Conservation (phyloP, 2,113 vertebrate genomes). For the Psophia crepitans region DNA sequence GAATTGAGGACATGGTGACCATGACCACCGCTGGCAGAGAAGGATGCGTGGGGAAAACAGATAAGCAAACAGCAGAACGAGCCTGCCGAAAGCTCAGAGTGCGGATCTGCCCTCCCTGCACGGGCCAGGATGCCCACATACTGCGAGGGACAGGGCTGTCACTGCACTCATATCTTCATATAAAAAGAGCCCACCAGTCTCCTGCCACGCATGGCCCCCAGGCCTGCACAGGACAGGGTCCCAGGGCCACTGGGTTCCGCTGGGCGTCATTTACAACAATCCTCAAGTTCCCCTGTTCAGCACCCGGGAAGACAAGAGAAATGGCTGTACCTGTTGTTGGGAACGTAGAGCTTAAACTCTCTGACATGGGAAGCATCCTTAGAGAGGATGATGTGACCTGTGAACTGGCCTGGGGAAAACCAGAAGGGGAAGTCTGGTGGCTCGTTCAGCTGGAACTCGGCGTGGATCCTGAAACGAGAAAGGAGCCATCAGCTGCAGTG, state of each 20-base stretch:
- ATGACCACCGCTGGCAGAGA: not conserved
- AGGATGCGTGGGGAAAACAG: not conserved
- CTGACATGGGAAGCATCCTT: slow-evolving; percentile 90
- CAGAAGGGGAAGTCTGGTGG: slow-evolving; percentile 96
- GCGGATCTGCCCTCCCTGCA: not conserved
- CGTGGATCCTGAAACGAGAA: slow-evolving; percentile 85
- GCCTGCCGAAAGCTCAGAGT: not conserved
- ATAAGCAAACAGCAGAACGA: not conserved
- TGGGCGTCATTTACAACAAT: not conserved
- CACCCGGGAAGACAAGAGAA: not conserved
- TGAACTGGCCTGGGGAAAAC: slow-evolving; percentile 96
- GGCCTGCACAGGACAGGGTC: not conserved
- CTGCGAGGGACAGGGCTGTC: not conserved
- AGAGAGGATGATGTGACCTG: slow-evolving; percentile 89
- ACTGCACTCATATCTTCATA: not conserved
- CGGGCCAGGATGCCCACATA: not conserved
- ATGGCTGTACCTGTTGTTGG: slow-evolving; percentile 83
- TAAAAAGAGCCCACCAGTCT: not conserved
- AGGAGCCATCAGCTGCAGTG: not conserved
- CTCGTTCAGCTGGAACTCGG: slow-evolving; percentile 96
- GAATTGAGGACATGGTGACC: not conserved
- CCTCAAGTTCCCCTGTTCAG: not conserved
- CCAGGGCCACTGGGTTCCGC: not conserved
- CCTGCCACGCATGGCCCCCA: rapidly evolving
- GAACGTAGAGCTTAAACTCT: slow-evolving; percentile 90